Evolutionary conservation across 2,797 vertebrate species (phyloP).

Genomic region (Orientallactaga sibirica): DNA sequence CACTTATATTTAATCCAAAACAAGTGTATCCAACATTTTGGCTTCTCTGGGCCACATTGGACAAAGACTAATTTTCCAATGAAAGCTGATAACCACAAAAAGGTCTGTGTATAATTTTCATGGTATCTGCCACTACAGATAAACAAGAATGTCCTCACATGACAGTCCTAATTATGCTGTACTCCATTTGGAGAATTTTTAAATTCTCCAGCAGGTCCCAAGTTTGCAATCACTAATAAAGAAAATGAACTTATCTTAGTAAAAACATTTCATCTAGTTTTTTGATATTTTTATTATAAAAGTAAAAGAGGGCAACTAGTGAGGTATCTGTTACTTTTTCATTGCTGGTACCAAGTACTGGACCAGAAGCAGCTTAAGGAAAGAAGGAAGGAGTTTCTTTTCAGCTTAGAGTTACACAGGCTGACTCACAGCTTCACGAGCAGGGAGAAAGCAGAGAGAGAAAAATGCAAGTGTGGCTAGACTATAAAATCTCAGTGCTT

Average conservation of each 20-base stretch:
- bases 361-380: too few species aligned
- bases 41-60: background rate
- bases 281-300: background rate
- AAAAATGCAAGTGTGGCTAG: too few species aligned
- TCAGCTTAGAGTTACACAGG: too few species aligned
- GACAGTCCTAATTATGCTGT: background rate
- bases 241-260: background rate
- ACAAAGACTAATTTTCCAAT: background rate
- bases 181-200: background rate
- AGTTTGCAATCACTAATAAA: background rate
- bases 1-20: slow-evolving; percentile 92
- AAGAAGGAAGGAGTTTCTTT: too few species aligned
- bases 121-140: background rate
- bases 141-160: background rate
- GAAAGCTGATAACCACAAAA: background rate
- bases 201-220: background rate
- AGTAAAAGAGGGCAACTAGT: background rate
- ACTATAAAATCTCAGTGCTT: too few species aligned
- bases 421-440: too few species aligned
- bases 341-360: too few species aligned
- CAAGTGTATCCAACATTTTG: background rate
- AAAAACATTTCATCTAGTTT: background rate
- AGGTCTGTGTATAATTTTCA: background rate
- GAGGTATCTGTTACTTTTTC: too few species aligned
- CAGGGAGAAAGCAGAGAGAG: too few species aligned